phyloP scores from a whole-genome alignment of 2,797 vertebrate species.

The Sparidentex hasta region DNA sequence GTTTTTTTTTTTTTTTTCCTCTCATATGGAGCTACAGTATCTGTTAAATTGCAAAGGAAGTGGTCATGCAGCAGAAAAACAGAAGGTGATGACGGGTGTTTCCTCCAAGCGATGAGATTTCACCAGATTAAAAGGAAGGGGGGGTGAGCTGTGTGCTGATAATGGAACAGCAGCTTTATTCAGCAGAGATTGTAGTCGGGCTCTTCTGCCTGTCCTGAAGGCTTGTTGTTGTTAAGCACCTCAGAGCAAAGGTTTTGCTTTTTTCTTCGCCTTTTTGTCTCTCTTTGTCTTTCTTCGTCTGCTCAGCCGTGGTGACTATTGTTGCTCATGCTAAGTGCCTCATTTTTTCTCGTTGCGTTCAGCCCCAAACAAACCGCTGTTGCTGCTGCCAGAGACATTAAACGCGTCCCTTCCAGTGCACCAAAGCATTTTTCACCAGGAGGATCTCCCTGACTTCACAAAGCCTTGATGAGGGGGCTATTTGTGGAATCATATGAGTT shows the following conservation, averaged over 20 bases:
- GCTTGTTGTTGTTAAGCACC: conserved; percentile 42
- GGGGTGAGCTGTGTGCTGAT: conserved; percentile 18
- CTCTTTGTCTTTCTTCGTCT: conserved; percentile 26
- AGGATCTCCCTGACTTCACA: conserved; percentile 30
- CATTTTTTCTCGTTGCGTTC: conserved; percentile 34
- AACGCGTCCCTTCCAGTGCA: conserved; percentile 31
- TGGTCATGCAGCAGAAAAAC: conserved; percentile 68
- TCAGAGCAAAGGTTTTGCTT: conserved; percentile 31
- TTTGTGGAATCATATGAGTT: conserved; percentile 8
- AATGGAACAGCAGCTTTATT: conserved; percentile 39
- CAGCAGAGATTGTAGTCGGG: neutral
- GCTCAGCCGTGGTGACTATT: conserved; percentile 33
- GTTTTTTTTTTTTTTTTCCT: neutral
- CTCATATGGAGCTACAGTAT: conserved; percentile 59
- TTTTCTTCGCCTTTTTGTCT: conserved; percentile 1
- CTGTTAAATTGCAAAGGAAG: conserved; percentile 66
- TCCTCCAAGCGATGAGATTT: conserved; percentile 57
- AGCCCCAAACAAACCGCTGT: conserved; percentile 26
- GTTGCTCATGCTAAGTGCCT: conserved; percentile 40
- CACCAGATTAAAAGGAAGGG: conserved; percentile 43
- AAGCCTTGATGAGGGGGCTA: conserved; percentile 31
- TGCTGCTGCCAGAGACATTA: conserved; percentile 29
- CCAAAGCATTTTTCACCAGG: conserved; percentile 20
- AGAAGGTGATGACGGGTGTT: conserved; percentile 55
- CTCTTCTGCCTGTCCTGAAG: conserved; percentile 7